Evolutionary conservation across 2,113 vertebrate genomes (phyloP), one percentile per base, ranked within the genome.

Genomic region (Thalassarche chlororhynchos): DNA sequence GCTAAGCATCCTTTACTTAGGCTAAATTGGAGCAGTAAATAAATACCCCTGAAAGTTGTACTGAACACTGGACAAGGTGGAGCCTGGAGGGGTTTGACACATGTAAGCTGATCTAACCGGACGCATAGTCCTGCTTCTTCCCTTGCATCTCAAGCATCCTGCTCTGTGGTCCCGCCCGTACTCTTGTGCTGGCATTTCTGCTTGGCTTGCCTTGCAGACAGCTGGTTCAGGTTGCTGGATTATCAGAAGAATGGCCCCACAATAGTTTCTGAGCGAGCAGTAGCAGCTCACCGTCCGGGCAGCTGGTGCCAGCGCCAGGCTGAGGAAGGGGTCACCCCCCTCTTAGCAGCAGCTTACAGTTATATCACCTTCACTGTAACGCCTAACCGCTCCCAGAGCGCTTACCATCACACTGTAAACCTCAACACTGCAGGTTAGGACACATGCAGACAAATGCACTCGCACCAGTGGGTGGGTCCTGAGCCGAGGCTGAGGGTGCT

Each of bases 401-500:
- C 25, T 29, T 25, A 7, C 32, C 29, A 7, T 24, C 61, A 21
- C 1, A 1, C 47, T 46, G 60, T 8, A 42, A 54, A 18, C 38
- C n/a, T 40, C 76, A 44, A 1, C 19, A 3, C 28, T 5, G 13
- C 31, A 11, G 38, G 55, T 90, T 17, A 70, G 57, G 40, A n/a
- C 19, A 42, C 40, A 32, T 36, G 28, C 16, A 46, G 25, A 16
- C 11, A 47, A 36, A 47, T 2, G 17, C 15, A 20, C 47, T 58
- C 0, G 0, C 20, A 66, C 17, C 24, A 23, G 38, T 0, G 1
- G 14, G 15, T 17, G 13, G 20, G 26, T 76, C 31, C 58, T 32
- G 32, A 82, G 58, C 51, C 0, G 1, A 52, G 42, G 42, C 36
- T 16, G 44, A 64, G n/a, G 69, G 19, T 52, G 17, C 52, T 46